Conservation (phyloP, 1,140 invertebrate genomes). For the Tachypleus tridentatus region DNA sequence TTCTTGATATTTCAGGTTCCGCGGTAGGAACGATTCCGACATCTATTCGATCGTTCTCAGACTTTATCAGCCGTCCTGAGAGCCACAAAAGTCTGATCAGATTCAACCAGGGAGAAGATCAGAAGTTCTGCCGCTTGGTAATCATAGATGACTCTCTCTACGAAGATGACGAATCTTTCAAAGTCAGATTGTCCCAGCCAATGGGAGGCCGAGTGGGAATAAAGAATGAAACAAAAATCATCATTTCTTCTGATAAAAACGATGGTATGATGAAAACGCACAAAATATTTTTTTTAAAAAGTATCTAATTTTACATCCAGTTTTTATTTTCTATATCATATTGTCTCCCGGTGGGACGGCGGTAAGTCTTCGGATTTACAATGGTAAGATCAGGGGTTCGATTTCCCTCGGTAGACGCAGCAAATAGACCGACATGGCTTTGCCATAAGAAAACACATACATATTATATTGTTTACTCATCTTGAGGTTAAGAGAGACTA, state of each 20-base stretch:
- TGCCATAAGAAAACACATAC: too few species aligned
- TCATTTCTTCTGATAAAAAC: constrained; percentile 29
- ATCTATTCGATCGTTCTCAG: constrained; percentile 32
- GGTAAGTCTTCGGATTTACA: too few species aligned
- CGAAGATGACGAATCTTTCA: constrained; percentile 35
- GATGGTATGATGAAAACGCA: constrained; percentile 29
- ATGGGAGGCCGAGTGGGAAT: constrained; percentile 32
- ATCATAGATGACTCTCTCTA: constrained; percentile 37
- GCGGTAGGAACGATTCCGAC: constrained; percentile 30
- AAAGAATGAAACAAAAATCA: constrained; percentile 23
- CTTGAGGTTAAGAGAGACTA: too few species aligned
- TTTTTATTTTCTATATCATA: too few species aligned
- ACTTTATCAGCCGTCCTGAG: constrained; percentile 32
- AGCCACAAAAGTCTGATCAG: constrained; percentile 31
- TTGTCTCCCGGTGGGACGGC: too few species aligned
- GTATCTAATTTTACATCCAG: too few species aligned
- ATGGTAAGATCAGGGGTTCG: too few species aligned
- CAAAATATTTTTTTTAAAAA: too few species aligned
- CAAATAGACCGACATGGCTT: too few species aligned
- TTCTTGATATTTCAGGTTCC: constrained; percentile 24
- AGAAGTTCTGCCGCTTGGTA: constrained; percentile 31
- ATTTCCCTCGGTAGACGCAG: too few species aligned
- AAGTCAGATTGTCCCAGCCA: constrained; percentile 30
- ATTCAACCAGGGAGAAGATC: constrained; percentile 31
- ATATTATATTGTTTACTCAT: too few species aligned